Evolutionary conservation across 2,113 vertebrate species (phyloP).

Genomic region (Phrynosoma platyrhinos): DNA sequence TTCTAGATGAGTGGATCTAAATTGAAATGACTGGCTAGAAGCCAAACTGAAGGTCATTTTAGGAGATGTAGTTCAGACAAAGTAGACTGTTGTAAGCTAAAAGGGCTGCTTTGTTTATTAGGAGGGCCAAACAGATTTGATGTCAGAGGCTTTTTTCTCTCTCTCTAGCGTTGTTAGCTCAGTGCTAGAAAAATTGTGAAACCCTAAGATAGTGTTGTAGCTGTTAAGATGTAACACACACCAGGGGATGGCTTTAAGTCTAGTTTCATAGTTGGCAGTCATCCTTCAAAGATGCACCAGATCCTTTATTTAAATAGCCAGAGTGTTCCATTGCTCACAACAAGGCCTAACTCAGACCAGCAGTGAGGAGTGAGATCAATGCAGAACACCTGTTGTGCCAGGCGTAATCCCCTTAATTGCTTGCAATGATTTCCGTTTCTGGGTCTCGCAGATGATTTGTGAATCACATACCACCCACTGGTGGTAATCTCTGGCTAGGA

Average conservation of each 20-base stretch:
- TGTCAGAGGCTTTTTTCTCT: neutral
- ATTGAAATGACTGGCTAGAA: neutral
- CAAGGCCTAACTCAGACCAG: neutral
- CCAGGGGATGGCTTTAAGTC: neutral
- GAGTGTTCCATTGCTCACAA: neutral
- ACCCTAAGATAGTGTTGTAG: neutral
- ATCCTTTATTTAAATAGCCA: neutral
- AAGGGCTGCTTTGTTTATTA: neutral
- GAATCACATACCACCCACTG: neutral
- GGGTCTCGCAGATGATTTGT: neutral
- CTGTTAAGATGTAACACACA: neutral
- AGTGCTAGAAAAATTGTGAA: neutral
- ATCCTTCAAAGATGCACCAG: neutral
- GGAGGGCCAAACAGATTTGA: neutral
- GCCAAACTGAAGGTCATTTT: conserved; percentile 14
- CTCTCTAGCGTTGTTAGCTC: neutral
- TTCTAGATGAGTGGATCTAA: conserved; percentile 16
- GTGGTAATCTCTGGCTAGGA: neutral
- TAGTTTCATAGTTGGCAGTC: neutral
- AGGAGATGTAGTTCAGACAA: neutral
- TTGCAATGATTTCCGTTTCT: neutral
- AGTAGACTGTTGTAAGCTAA: rapidly evolving
- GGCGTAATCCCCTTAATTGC: neutral
- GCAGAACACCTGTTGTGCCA: neutral
- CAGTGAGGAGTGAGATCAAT: neutral